A percentile compares a stretch with the other conserved stretches of the same genome.
phyloP scores from a whole-genome alignment of 2,797 vertebrate genomes.

The Epinephelus awoara region DNA sequence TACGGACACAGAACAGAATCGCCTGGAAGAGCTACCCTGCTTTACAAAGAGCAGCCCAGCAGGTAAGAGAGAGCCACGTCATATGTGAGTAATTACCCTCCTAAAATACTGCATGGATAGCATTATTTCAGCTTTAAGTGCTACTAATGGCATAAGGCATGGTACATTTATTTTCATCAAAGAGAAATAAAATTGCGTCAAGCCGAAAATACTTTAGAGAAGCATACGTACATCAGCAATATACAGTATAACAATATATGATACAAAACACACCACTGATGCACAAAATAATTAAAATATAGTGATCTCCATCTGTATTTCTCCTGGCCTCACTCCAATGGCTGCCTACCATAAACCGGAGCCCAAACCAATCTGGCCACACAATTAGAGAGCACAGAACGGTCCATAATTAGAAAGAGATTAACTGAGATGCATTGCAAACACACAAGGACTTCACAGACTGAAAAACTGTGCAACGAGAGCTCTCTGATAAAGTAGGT shows the following conservation, averaged over 20 bases:
- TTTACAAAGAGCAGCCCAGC: neutral
- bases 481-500: neutral
- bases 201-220: neutral
- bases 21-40: neutral
- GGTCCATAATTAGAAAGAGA: constrained; percentile 46
- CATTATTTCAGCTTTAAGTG: neutral
- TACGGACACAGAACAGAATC: neutral
- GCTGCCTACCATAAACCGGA: constrained; percentile 8
- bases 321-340: constrained; percentile 21
- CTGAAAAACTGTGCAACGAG: neutral
- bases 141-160: constrained; percentile 4
- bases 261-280: constrained; percentile 2
- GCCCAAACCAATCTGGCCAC: constrained; percentile 41
- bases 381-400: constrained; percentile 37
- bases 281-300: neutral
- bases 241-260: neutral
- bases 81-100: constrained; percentile 23
- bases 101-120: neutral
- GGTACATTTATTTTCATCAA: constrained; percentile 10
- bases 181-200: neutral
- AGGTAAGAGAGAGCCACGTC: constrained; percentile 26
- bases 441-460: constrained; percentile 14
- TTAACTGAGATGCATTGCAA: constrained; percentile 37
- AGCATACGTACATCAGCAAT: neutral
- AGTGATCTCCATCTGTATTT: constrained; percentile 41